Evolutionary conservation across 2,797 vertebrate species (phyloP).

Genomic region (Dromococcyx pavoninus): DNA sequence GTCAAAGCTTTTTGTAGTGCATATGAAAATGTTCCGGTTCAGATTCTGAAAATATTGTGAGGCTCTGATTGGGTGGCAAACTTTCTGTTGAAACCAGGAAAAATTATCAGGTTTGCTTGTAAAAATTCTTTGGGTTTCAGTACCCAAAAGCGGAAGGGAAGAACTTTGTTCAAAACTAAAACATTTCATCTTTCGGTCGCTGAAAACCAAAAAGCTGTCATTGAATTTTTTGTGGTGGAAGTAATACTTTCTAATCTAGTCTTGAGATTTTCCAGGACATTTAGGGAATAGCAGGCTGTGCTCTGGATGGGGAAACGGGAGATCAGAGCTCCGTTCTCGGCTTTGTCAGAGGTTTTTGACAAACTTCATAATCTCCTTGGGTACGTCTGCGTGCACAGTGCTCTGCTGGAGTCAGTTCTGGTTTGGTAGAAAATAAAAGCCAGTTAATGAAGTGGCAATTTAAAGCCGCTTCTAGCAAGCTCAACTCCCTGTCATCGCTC

Average conservation of each 20-base stretch:
- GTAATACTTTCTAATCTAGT: conserved; percentile 64
- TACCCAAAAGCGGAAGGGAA: not conserved
- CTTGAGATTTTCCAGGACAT: conserved; percentile 65
- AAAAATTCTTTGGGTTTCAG: conserved; percentile 57
- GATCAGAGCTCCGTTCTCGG: not conserved
- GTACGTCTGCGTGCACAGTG: not conserved
- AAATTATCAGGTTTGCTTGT: conserved; percentile 39
- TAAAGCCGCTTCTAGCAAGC: not conserved
- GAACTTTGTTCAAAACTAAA: conserved; percentile 24
- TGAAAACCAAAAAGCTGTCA: conserved; percentile 59
- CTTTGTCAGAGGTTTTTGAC: not conserved
- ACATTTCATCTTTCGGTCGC: conserved; percentile 41
- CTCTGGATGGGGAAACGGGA: not conserved
- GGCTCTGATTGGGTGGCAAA: not conserved
- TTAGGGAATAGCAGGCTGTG: conserved; percentile 38
- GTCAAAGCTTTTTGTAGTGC: not conserved
- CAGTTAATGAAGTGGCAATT: not conserved
- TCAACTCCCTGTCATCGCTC: not conserved
- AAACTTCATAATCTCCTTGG: not conserved
- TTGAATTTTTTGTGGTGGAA: conserved; percentile 59
- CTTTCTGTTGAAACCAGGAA: not conserved
- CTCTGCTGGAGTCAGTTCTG: not conserved
- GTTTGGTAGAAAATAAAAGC: not conserved
- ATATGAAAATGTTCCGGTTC: not conserved
- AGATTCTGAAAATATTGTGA: not conserved